phyloP scores from a whole-genome alignment of 2,888 invertebrate genomes.

The Chouioia cunea region DNA sequence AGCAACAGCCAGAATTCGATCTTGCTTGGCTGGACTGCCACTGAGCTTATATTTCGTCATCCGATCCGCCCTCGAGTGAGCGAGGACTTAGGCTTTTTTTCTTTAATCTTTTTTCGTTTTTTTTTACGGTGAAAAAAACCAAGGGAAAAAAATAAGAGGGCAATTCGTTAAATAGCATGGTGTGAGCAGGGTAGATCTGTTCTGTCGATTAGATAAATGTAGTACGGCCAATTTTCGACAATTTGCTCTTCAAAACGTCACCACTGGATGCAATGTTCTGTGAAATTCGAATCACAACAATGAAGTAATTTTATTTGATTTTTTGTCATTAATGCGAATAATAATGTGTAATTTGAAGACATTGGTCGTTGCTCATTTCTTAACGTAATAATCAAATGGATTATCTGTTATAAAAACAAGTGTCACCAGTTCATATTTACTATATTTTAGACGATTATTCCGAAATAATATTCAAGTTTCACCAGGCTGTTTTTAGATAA shows the following conservation, averaged over 20 bases:
- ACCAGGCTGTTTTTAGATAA: too few relatives aligned
- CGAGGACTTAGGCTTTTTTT: constrained; percentile 28
- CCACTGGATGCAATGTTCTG: neutral
- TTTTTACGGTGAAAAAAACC: constrained; percentile 15
- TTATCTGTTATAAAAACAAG: too few relatives aligned
- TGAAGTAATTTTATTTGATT: too few relatives aligned
- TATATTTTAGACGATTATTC: too few relatives aligned
- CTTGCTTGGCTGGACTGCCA: constrained; percentile 16
- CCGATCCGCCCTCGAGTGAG: constrained; percentile 28
- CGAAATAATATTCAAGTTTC: too few relatives aligned
- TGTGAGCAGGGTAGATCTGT: constrained; percentile 20
- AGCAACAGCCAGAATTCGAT: constrained; percentile 35
- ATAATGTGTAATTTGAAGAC: too few relatives aligned
- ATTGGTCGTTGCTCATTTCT: too few relatives aligned
- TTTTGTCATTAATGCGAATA: too few relatives aligned
- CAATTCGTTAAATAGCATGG: neutral
- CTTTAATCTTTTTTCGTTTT: too few relatives aligned
- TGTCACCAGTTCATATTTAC: too few relatives aligned
- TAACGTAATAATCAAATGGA: too few relatives aligned
- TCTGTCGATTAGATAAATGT: constrained; percentile 26
- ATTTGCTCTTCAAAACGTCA: constrained; percentile 8
- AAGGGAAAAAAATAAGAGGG: constrained; percentile 27
- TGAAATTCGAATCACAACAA: neutral
- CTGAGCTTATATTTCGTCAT: constrained; percentile 42
- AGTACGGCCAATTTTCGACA: constrained; percentile 34